These are phyloP conservation scores for Augochlora pura DNA, from an alignment of 1,140 invertebrate genomes.

Conservation along the genomic window DNA sequence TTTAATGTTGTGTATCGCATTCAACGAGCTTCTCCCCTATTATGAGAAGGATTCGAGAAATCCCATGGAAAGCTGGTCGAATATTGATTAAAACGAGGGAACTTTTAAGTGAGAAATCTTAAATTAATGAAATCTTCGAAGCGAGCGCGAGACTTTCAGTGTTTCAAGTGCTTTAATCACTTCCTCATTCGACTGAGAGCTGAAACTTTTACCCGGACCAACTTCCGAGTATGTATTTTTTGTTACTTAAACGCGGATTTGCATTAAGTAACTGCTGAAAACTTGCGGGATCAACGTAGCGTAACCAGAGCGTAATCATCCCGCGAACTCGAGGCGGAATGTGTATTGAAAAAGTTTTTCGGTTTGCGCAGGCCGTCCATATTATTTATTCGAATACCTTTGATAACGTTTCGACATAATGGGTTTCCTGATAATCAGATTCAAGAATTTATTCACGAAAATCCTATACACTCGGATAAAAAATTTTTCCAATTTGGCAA, in stretches of 20 bases:
- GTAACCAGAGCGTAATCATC: not conserved
- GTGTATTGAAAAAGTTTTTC: not conserved
- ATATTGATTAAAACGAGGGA: slow-evolving; percentile 21
- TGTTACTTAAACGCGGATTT: not conserved
- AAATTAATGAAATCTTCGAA: slow-evolving; percentile 16
- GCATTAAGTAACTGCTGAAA: not conserved
- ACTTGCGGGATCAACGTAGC: not conserved
- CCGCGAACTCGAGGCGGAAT: not conserved
- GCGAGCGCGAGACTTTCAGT: not conserved
- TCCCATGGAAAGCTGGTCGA: not conserved
- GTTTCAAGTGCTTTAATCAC: slow-evolving; percentile 23
- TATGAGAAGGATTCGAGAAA: not conserved
- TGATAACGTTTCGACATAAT: not conserved
- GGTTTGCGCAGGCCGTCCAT: not conserved
- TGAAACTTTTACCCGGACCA: slow-evolving; percentile 3
- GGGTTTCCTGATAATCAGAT: not conserved
- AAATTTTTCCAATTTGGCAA: no score
- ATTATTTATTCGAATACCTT: not conserved
- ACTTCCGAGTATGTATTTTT: not conserved
- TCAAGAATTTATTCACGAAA: no score
- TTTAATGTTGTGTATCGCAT: no score
- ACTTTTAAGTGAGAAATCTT: slow-evolving; percentile 23
- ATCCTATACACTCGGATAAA: no score
- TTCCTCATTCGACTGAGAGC: not conserved
- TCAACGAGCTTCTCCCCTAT: not conserved